Conservation (phyloP, 2,113 vertebrate genomes). For the Coregonus clupeaformis region DNA sequence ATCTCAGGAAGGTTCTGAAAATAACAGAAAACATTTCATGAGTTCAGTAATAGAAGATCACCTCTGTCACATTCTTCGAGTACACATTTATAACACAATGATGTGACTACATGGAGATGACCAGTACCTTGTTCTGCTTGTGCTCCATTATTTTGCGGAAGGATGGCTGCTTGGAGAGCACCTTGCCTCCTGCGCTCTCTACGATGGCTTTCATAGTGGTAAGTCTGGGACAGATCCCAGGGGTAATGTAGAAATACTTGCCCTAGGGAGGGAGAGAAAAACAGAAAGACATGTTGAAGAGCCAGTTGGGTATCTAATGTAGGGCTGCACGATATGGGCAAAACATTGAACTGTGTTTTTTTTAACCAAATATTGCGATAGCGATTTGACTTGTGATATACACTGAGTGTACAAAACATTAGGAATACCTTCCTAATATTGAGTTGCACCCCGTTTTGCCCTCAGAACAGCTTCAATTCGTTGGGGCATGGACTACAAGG, state of each 20-base stretch:
- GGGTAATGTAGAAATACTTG: constrained; percentile 95
- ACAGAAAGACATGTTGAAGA: neutral
- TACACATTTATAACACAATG: neutral
- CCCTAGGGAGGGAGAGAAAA: constrained; percentile 68
- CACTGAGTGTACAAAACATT: no score
- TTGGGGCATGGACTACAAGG: no score
- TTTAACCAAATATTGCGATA: no score
- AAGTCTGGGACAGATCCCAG: constrained; percentile 94
- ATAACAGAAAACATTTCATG: constrained; percentile 3
- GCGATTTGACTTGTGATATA: no score
- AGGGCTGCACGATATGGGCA: no score
- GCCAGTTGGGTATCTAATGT: no score
- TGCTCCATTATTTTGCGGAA: constrained; percentile 96
- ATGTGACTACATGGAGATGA: neutral
- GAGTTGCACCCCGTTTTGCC: no score
- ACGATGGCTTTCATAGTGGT: constrained; percentile 93
- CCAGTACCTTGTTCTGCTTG: constrained; percentile 88
- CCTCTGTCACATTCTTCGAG: neutral
- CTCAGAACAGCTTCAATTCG: no score
- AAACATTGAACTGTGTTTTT: no score
- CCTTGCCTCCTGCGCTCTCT: constrained; percentile 91
- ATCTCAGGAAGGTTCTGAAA: constrained; percentile 91
- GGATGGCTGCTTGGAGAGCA: constrained; percentile 88
- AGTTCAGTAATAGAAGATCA: neutral
- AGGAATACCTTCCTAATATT: no score